Evolutionary conservation across 2,888 invertebrate genomes (phyloP).

Genomic region (Exephanes ischioxanthus): DNA sequence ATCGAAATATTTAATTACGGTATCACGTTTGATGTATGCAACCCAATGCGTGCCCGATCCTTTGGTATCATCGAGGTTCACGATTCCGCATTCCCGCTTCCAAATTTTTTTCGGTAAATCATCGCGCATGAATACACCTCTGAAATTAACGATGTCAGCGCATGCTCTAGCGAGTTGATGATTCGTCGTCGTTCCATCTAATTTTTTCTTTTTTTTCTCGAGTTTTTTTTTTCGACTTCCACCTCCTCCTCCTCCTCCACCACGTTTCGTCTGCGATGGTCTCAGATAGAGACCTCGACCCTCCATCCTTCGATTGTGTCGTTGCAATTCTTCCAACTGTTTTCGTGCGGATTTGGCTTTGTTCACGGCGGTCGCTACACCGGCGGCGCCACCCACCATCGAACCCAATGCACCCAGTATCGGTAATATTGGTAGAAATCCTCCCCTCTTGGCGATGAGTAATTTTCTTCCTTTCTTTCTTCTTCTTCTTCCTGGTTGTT

Average conservation of each 20-base stretch:
- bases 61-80: conserved; percentile 28
- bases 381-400: conserved; percentile 70
- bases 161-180: neutral
- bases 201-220: neutral
- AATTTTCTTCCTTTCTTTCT: neutral
- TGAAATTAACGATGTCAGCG: conserved; percentile 47
- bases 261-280: neutral
- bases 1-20: conserved; percentile 42
- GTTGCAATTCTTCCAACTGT: conserved; percentile 20
- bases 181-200: neutral
- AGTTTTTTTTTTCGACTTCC: neutral
- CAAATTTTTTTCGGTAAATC: conserved; percentile 71
- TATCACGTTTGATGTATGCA: conserved; percentile 16
- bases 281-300: conserved; percentile 24
- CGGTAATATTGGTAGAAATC: conserved; percentile 65
- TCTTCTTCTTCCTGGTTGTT: neutral
- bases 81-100: conserved; percentile 33
- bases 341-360: conserved; percentile 60
- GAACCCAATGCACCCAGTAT: conserved; percentile 69
- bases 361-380: conserved; percentile 71
- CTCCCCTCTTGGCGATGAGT: conserved; percentile 15
- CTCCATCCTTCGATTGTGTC: conserved; percentile 32
- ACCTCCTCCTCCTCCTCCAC: no score
- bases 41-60: conserved; percentile 46
- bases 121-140: conserved; percentile 75